phyloP scores from a whole-genome alignment of 2,797 vertebrate species.

The Anisognathus igniventris region DNA sequence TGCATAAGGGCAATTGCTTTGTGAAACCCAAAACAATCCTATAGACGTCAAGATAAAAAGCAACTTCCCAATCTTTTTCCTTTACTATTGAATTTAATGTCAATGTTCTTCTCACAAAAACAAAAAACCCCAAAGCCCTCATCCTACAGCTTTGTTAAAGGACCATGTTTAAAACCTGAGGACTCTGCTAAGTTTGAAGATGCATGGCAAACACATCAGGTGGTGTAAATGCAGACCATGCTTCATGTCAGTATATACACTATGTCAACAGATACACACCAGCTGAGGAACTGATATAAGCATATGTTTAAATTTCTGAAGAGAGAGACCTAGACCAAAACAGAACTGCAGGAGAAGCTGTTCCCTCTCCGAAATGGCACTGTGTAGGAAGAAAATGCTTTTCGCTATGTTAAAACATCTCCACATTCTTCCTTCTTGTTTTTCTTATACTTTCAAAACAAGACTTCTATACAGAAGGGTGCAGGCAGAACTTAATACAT shows the following conservation, averaged over 20 bases:
- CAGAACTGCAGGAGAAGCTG: conserved; percentile 2
- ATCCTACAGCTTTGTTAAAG: neutral
- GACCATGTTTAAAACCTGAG: neutral
- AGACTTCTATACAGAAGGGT: neutral
- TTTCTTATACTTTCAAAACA: conserved; percentile 7
- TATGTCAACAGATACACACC: conserved; percentile 9
- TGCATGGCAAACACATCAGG: neutral
- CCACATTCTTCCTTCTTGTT: neutral
- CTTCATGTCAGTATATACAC: neutral
- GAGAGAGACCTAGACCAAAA: conserved; percentile 61
- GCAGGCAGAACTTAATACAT: neutral
- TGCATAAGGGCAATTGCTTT: neutral
- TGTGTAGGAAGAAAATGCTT: conserved; percentile 46
- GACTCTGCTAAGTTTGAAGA: neutral
- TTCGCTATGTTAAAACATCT: conserved; percentile 37
- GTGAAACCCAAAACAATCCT: neutral
- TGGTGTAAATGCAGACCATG: neutral
- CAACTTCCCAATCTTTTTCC: neutral
- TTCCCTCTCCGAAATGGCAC: conserved; percentile 29
- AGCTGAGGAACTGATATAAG: conserved; percentile 17
- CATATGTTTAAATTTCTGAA: conserved; percentile 47
- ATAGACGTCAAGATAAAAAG: neutral
- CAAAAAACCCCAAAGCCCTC: neutral
- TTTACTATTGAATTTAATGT: neutral
- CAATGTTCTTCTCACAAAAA: neutral